Evolutionary conservation across 2,888 invertebrate genomes (phyloP).

Genomic region (Pyrrhosoma nymphula): DNA sequence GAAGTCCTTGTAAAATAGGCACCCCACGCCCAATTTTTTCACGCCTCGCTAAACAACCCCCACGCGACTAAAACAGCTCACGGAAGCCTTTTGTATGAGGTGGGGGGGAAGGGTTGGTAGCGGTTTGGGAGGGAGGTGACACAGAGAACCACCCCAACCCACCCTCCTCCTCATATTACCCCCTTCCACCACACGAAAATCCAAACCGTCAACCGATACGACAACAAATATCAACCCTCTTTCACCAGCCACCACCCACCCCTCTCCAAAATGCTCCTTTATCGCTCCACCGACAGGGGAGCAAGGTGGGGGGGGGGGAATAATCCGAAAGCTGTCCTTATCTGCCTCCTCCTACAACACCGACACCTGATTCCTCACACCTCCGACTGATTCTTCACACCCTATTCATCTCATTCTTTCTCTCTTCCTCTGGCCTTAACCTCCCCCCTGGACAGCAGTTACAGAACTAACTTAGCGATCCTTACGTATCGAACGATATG

Average conservation of each 20-base stretch:
- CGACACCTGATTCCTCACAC: background rate
- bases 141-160: background rate
- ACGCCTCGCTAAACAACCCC: background rate
- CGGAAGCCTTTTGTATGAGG: background rate
- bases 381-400: background rate
- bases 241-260: no score
- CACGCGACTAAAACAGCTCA: background rate
- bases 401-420: background rate
- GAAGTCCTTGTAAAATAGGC: constrained; percentile 48
- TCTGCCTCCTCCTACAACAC: constrained; percentile 14
- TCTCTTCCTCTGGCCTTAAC: background rate
- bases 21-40: background rate
- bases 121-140: background rate
- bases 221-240: no score
- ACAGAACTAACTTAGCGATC: no score
- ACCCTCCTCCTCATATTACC: background rate
- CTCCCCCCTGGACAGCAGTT: background rate
- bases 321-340: constrained; percentile 37
- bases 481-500: no score
- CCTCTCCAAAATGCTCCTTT: background rate
- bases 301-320: background rate
- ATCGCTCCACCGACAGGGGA: background rate
- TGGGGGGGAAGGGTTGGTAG: background rate
- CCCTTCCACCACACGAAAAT: no score
- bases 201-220: background rate